Evolutionary conservation across 2,888 invertebrate species (phyloP).

Genomic region (Sinopyrophorus schimmeli): DNA sequence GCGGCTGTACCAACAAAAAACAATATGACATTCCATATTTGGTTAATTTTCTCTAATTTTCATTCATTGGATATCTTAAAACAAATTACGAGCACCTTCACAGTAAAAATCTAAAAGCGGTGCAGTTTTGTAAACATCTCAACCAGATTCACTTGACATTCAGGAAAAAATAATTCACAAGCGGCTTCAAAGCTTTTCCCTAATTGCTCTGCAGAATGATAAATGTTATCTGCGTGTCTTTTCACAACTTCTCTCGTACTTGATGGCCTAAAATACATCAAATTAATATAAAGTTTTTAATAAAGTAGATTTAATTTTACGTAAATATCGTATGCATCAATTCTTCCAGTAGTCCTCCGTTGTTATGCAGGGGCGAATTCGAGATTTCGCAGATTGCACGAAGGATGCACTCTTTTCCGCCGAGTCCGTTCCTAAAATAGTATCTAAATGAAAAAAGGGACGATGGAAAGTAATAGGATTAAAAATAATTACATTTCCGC

Average conservation of each 20-base stretch:
- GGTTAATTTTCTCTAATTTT: no score
- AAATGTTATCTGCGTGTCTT: conserved; percentile 49
- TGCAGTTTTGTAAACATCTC: conserved; percentile 54
- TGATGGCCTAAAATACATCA: conserved; percentile 58
- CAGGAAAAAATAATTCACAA: conserved; percentile 51
- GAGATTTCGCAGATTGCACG: conserved; percentile 70
- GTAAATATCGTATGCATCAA: conserved; percentile 68
- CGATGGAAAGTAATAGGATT: no score
- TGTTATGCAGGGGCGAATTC: conserved; percentile 62
- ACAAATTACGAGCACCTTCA: no score
- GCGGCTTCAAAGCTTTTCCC: conserved; percentile 54
- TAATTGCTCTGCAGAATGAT: conserved; percentile 59
- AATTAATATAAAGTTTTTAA: background rate
- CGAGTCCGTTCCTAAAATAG: conserved; percentile 57
- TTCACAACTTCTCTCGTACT: conserved; percentile 46
- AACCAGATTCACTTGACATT: conserved; percentile 55
- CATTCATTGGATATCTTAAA: no score
- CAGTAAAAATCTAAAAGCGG: no score
- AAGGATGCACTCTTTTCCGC: conserved; percentile 69
- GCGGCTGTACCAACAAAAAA: no score
- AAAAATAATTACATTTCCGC: conserved; percentile 58
- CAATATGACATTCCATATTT: no score
- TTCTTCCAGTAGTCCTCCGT: conserved; percentile 66
- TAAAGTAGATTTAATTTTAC: conserved; percentile 52
- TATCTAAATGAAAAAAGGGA: no score